These are phyloP conservation scores for Heterotis niloticus DNA, from an alignment of 2,113 vertebrate species.

Conservation along the genomic window DNA sequence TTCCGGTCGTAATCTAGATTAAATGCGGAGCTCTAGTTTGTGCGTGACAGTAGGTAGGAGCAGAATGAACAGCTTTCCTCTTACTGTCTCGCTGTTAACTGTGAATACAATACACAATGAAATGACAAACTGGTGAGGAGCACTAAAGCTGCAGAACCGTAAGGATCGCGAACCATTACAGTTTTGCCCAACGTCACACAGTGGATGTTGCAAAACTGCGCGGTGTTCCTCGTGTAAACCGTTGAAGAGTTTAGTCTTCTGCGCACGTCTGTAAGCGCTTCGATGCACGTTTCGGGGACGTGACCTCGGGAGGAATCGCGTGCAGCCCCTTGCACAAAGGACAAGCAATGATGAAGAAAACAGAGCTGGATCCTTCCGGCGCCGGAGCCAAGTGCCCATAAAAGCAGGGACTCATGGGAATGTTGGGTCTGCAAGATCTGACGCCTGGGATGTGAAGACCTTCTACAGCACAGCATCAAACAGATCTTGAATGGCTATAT, in stretches of 20 bases:
- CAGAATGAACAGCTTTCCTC: no score
- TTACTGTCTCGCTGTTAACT: no score
- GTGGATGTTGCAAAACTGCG: no score
- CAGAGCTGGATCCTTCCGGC: conserved; percentile 49
- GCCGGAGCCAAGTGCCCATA: conserved; percentile 25
- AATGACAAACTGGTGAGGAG: no score
- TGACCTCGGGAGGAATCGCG: conserved; percentile 46
- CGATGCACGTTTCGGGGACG: conserved; percentile 46
- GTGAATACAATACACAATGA: no score
- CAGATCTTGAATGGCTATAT: neutral
- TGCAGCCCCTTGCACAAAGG: conserved; percentile 28
- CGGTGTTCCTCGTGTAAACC: no score
- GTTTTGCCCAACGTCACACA: no score
- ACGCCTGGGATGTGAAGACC: conserved; percentile 15
- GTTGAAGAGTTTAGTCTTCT: neutral
- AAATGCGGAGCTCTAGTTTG: no score
- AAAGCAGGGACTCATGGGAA: conserved; percentile 9
- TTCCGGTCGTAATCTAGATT: no score
- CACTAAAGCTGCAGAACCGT: no score
- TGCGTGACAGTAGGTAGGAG: no score
- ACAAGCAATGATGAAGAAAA: conserved; percentile 42
- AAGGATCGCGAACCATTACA: no score
- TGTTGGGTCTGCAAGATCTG: neutral
- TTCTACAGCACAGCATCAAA: conserved; percentile 3
- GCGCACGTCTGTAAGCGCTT: conserved; percentile 16